Evolutionary conservation across 2,113 vertebrate genomes (phyloP).

Genomic region (Mobula birostris): DNA sequence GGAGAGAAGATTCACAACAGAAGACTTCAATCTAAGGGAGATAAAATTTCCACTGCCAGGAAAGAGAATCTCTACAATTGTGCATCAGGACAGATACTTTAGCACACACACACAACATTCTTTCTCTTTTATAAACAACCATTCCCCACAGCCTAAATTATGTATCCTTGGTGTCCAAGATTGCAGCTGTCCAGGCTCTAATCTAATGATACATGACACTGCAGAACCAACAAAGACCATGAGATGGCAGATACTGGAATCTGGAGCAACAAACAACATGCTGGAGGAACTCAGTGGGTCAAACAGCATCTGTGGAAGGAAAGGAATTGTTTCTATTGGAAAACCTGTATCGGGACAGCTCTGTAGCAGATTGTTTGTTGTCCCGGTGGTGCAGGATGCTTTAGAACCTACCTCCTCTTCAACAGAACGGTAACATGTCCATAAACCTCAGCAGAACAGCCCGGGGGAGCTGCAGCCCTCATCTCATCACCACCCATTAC

Average conservation of each 20-base stretch:
- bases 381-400: background rate
- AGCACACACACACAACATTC: background rate
- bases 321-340: too few species aligned
- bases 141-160: background rate
- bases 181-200: too few species aligned
- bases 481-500: background rate
- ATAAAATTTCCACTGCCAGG: background rate
- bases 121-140: background rate
- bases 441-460: background rate
- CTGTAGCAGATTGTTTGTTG: too few species aligned
- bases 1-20: constrained; percentile 11
- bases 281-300: too few species aligned
- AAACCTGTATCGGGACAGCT: too few species aligned
- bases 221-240: background rate
- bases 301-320: too few species aligned
- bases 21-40: background rate
- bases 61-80: background rate
- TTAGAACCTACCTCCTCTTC: background rate
- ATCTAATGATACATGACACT: too few species aligned
- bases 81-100: background rate
- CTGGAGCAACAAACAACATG: too few species aligned
- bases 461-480: too few species aligned
- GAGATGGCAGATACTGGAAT: too few species aligned
- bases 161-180: background rate
- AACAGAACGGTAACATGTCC: background rate